Evolutionary conservation across 2,888 invertebrate species (phyloP).

Genomic region (Eupelmus urozonus): DNA sequence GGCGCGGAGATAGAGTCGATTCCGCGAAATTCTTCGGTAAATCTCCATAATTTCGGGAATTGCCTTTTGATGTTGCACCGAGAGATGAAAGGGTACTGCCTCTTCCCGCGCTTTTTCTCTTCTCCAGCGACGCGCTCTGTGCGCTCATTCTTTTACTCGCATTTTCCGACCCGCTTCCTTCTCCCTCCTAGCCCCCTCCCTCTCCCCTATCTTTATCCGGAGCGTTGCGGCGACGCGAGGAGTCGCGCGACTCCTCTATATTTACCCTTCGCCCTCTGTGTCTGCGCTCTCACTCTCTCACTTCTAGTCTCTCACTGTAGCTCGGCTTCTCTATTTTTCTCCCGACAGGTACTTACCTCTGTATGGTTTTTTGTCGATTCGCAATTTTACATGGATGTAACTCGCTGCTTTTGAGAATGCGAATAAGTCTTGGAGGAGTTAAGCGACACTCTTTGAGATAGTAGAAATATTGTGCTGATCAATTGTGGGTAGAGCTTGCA

Average conservation of each 20-base stretch:
- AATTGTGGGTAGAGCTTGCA: too few relatives aligned
- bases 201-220: conserved; percentile 51
- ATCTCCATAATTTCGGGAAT: conserved; percentile 76
- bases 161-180: conserved; percentile 48
- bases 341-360: conserved; percentile 1
- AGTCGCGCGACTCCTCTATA: conserved; percentile 29
- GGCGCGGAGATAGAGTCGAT: conserved; percentile 63
- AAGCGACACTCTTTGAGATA: not conserved
- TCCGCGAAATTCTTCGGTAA: conserved; percentile 69
- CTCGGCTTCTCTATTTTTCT: conserved; percentile 33
- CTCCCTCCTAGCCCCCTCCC: too few relatives aligned
- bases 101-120: conserved; percentile 14
- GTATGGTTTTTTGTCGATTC: not conserved
- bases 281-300: conserved; percentile 46
- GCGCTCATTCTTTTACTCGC: conserved; percentile 10
- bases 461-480: too few relatives aligned
- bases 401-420: not conserved
- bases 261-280: conserved; percentile 54
- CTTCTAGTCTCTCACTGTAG: conserved; percentile 14
- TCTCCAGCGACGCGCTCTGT: not conserved
- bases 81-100: conserved; percentile 72
- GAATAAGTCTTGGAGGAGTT: not conserved
- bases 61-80: conserved; percentile 75
- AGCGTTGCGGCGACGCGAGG: conserved; percentile 36
- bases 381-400: conserved; percentile 22